phyloP scores from a whole-genome alignment of 2,797 vertebrate genomes.

The Scolopax rusticola region DNA sequence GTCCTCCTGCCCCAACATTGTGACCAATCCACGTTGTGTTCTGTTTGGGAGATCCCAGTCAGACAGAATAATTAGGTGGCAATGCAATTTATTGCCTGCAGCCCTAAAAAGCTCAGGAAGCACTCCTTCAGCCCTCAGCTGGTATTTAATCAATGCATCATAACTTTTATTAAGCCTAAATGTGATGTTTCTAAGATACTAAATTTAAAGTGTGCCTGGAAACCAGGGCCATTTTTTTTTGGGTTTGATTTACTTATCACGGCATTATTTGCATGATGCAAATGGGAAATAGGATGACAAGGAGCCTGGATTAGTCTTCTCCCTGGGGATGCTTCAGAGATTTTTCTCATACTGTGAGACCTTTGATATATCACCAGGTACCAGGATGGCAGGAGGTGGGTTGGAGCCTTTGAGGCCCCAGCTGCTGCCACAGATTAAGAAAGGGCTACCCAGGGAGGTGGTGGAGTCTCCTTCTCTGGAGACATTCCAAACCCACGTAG shows the following conservation, averaged over 20 bases:
- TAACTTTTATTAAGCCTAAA: slow-evolving; percentile 79
- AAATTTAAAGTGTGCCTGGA: slow-evolving; percentile 74
- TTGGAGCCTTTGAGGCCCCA: not conserved
- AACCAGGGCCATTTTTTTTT: slow-evolving; percentile 49
- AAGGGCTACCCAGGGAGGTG: not conserved
- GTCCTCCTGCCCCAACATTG: not conserved
- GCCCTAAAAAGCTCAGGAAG: slow-evolving; percentile 70
- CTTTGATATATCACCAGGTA: not conserved
- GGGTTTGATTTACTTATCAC: slow-evolving; percentile 73
- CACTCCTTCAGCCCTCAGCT: slow-evolving; percentile 71
- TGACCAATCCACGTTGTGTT: slow-evolving; percentile 45
- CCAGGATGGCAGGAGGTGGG: not conserved
- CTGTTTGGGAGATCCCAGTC: slow-evolving; percentile 59
- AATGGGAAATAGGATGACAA: not conserved
- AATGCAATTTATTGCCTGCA: slow-evolving; percentile 66
- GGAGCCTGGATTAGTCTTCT: not conserved
- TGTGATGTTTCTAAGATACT: slow-evolving; percentile 73
- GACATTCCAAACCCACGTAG: too few relatives aligned
- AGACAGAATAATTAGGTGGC: slow-evolving; percentile 72
- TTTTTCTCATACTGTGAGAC: not conserved
- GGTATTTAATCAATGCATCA: slow-evolving; percentile 77
- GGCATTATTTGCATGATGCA: not conserved
- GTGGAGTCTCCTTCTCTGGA: too few relatives aligned
- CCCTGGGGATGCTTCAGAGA: not conserved
- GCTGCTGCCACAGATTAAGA: not conserved